phyloP scores from a whole-genome alignment of 2,888 invertebrate genomes.

The Athalia cordata region DNA sequence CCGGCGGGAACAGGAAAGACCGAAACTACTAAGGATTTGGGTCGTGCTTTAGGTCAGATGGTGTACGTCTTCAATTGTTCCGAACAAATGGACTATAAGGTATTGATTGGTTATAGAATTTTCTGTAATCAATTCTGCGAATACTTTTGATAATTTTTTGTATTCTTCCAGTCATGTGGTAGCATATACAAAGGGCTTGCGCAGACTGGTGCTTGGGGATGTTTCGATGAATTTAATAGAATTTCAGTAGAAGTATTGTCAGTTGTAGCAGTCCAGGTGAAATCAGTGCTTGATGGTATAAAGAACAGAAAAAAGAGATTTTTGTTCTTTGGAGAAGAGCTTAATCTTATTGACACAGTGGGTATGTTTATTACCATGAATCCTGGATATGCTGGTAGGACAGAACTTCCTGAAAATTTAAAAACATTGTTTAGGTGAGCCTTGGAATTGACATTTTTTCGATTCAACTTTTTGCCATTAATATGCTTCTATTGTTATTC shows the following conservation, averaged over 20 bases:
- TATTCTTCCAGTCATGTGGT: slow-evolving; percentile 81
- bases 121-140: not conserved
- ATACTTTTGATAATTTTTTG: not conserved
- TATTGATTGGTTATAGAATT: slow-evolving; percentile 54
- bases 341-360: slow-evolving; percentile 83
- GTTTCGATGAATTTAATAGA: slow-evolving; percentile 97
- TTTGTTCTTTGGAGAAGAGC: slow-evolving; percentile 89
- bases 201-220: slow-evolving; percentile 97
- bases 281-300: slow-evolving; percentile 89
- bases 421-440: slow-evolving; percentile 75
- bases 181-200: slow-evolving; percentile 97
- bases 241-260: slow-evolving; percentile 96
- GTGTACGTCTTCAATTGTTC: slow-evolving; percentile 98
- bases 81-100: slow-evolving; percentile 97
- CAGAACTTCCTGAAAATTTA: slow-evolving; percentile 90
- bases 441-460: not conserved
- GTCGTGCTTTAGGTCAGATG: slow-evolving; percentile 95
- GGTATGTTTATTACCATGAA: slow-evolving; percentile 98
- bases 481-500: not conserved
- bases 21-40: slow-evolving; percentile 97
- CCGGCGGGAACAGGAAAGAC: slow-evolving; percentile 98
- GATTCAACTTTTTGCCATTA: not conserved
- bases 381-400: slow-evolving; percentile 95
- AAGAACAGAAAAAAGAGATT: slow-evolving; percentile 87
- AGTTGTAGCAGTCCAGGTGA: slow-evolving; percentile 96